Conservation (phyloP, 2,888 invertebrate genomes). For the Aspidapion aeneum region DNA sequence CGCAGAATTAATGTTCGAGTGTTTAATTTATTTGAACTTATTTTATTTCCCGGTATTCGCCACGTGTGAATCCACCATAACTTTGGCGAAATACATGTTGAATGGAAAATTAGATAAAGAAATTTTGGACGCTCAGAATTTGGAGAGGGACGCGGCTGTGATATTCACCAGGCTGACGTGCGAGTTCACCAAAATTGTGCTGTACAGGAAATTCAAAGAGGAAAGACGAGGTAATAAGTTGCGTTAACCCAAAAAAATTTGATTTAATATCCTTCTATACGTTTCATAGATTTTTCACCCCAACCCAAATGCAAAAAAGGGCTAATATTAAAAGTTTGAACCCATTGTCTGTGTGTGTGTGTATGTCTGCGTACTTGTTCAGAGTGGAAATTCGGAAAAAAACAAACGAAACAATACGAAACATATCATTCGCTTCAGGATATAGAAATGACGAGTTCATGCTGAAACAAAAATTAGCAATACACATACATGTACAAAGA, state of each 20-base stretch:
- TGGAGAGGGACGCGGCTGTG: constrained; percentile 35
- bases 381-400: too few species aligned
- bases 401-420: too few species aligned
- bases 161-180: constrained; percentile 31
- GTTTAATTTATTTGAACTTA: constrained; percentile 37
- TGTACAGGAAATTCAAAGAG: constrained; percentile 35
- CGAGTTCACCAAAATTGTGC: constrained; percentile 36
- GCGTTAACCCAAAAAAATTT: neutral
- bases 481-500: too few species aligned
- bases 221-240: constrained; percentile 34
- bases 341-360: too few species aligned
- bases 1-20: constrained; percentile 40
- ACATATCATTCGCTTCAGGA: too few species aligned
- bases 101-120: constrained; percentile 9
- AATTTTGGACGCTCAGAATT: constrained; percentile 34
- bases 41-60: constrained; percentile 38
- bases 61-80: constrained; percentile 36
- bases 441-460: too few species aligned
- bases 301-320: too few species aligned
- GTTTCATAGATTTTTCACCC: too few species aligned
- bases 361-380: too few species aligned
- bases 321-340: too few species aligned
- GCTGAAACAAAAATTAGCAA: too few species aligned
- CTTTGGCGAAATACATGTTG: constrained; percentile 34
- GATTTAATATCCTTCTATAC: too few species aligned